phyloP scores from a whole-genome alignment of 2,797 vertebrate genomes.

The Oophaga sylvatica region DNA sequence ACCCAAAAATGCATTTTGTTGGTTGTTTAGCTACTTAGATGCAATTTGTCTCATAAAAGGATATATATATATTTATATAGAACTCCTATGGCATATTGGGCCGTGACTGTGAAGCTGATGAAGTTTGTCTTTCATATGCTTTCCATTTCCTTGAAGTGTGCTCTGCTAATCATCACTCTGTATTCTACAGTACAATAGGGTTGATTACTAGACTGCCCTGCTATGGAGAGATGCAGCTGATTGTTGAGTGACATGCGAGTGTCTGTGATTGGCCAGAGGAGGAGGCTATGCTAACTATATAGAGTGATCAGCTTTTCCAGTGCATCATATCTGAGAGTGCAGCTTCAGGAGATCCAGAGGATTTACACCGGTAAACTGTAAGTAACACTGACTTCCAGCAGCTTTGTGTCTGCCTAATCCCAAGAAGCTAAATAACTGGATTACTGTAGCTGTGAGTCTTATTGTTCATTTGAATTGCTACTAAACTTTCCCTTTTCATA shows the following conservation, averaged over 20 bases:
- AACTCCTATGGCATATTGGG: not conserved
- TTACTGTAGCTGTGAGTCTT: constrained; percentile 41
- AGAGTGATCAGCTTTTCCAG: constrained; percentile 68
- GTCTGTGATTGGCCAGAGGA: constrained; percentile 77
- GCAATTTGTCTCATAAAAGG: no score
- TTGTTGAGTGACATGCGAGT: constrained; percentile 64
- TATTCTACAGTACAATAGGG: not conserved
- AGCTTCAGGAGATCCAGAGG: constrained; percentile 62
- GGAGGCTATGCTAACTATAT: constrained; percentile 70
- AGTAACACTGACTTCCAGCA: constrained; percentile 68
- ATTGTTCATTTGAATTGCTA: not conserved
- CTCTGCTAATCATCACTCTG: not conserved
- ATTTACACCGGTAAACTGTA: constrained; percentile 65
- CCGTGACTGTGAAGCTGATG: not conserved
- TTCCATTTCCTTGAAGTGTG: not conserved
- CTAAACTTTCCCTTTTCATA: no score
- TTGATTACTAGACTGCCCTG: not conserved
- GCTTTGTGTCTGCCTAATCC: constrained; percentile 55
- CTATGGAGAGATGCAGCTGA: constrained; percentile 62
- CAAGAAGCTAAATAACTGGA: constrained; percentile 6
- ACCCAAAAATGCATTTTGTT: no score
- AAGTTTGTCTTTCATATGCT: not conserved
- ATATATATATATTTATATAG: no score
- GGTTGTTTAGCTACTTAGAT: no score
- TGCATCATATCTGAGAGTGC: constrained; percentile 67